These are phyloP conservation scores for Axea sp. DNA, from an alignment of 2,888 invertebrate species.

Conservation along the genomic window DNA sequence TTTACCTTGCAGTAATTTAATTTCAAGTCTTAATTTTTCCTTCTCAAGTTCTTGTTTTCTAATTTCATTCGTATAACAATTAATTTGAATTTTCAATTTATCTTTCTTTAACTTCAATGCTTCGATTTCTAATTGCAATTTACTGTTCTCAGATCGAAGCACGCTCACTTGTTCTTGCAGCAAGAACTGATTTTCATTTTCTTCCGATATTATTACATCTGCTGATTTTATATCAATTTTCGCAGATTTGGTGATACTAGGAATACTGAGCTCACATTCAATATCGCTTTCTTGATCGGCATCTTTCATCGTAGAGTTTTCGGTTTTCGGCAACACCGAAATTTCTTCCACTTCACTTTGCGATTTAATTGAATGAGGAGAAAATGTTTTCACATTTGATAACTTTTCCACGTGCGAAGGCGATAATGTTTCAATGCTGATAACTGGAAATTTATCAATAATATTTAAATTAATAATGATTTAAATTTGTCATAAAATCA, in stretches of 20 bases:
- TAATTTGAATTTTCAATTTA: conserved; percentile 75
- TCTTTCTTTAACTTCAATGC: conserved; percentile 76
- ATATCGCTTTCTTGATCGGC: conserved; percentile 68
- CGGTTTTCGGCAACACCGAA: conserved; percentile 69
- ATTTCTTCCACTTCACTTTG: conserved; percentile 65
- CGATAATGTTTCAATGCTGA: conserved; percentile 25
- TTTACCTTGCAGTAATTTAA: conserved; percentile 74
- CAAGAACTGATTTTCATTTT: conserved; percentile 70
- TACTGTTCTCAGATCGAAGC: conserved; percentile 74
- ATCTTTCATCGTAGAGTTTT: conserved; percentile 67
- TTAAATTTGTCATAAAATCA: too few relatives aligned
- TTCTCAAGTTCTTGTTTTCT: conserved; percentile 75
- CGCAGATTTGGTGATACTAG: conserved; percentile 38
- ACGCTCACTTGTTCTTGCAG: conserved; percentile 75
- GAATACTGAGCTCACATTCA: conserved; percentile 64
- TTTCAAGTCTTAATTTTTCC: conserved; percentile 75
- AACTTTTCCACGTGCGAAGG: conserved; percentile 32
- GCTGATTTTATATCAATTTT: conserved; percentile 37
- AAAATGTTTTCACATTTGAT: conserved; percentile 42
- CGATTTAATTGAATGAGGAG: conserved; percentile 64
- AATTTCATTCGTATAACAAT: conserved; percentile 75
- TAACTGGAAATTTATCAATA: conserved; percentile 30
- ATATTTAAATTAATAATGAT: too few relatives aligned
- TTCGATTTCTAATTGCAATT: conserved; percentile 75
- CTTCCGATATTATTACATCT: conserved; percentile 71